Conservation (phyloP, 2,888 invertebrate species). For the Hemithea aestivaria region DNA sequence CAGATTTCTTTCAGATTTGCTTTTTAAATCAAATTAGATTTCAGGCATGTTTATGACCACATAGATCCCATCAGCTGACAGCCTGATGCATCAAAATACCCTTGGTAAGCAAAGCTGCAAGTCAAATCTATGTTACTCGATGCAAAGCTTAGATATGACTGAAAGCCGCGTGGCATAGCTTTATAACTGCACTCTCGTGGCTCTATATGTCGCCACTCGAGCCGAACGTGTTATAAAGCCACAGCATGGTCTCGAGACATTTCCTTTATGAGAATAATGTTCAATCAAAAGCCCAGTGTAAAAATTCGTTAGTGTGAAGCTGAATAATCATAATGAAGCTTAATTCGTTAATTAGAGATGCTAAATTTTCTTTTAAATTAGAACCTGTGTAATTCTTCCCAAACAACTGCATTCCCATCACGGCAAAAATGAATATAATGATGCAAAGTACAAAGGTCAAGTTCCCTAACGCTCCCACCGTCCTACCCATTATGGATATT, state of each 20-base stretch:
- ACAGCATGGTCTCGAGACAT: constrained; percentile 57
- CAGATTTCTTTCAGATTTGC: constrained; percentile 37
- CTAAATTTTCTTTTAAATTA: constrained; percentile 71
- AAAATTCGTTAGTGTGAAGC: constrained; percentile 74
- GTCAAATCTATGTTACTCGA: constrained; percentile 74
- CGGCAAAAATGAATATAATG: constrained; percentile 98
- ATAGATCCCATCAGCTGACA: constrained; percentile 75
- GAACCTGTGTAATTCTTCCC: constrained; percentile 91
- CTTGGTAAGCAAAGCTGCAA: constrained; percentile 76
- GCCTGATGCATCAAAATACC: constrained; percentile 68
- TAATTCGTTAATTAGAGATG: constrained; percentile 68
- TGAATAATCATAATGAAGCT: constrained; percentile 69
- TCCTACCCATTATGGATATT: constrained; percentile 97
- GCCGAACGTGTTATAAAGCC: constrained; percentile 72
- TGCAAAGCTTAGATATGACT: constrained; percentile 76
- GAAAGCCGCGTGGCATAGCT: constrained; percentile 75
- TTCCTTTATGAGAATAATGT: constrained; percentile 68
- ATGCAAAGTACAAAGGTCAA: constrained; percentile 96
- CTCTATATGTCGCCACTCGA: constrained; percentile 40
- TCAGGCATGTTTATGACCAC: constrained; percentile 42
- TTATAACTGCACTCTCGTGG: constrained; percentile 62
- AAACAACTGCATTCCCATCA: constrained; percentile 98
- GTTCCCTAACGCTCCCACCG: constrained; percentile 96
- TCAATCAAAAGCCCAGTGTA: constrained; percentile 75
- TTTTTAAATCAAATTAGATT: constrained; percentile 28